A percentile compares a stretch with the other conserved stretches of the same genome.
Evolutionary conservation across 2,113 vertebrate genomes (phyloP).

Genomic region (Geothlypis trichas): DNA sequence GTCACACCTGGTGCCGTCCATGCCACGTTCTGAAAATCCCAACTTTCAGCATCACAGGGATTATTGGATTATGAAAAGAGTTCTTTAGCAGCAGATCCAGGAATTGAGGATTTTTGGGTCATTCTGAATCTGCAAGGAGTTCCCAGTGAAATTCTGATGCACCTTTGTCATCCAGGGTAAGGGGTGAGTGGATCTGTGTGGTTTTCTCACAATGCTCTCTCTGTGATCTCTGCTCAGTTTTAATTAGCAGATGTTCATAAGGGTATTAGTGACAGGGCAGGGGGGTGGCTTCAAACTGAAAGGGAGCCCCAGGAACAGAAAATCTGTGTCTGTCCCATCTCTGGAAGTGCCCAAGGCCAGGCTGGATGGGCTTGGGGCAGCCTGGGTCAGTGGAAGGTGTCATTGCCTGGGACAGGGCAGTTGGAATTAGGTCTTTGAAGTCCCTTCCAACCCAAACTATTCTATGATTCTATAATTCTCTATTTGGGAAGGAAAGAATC

Average conservation of each 20-base stretch:
- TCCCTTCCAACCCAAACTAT: not conserved
- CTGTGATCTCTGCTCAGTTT: not conserved
- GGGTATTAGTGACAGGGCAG: not conserved
- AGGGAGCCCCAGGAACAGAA: not conserved
- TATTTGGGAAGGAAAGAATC: not conserved
- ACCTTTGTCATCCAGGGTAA: not conserved
- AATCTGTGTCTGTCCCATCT: fast-evolving
- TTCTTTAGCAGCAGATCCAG: not conserved
- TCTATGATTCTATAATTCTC: not conserved
- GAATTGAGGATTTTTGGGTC: slow-evolving; percentile 25
- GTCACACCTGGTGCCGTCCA: not conserved
- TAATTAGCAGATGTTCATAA: not conserved
- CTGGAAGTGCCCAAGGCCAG: not conserved
- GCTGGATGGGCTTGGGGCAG: fast-evolving
- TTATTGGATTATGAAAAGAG: not conserved
- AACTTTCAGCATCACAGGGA: not conserved
- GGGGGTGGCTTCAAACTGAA: not conserved
- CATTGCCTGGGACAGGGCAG: too few relatives aligned
- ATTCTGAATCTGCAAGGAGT: not conserved
- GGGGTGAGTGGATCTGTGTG: not conserved
- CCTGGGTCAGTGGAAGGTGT: fast-evolving
- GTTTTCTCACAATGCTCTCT: not conserved
- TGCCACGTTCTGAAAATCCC: not conserved
- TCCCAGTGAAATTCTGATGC: not conserved
- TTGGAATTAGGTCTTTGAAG: not conserved